Conservation (phyloP, 2,797 vertebrate genomes). For the Anabas testudineus region DNA sequence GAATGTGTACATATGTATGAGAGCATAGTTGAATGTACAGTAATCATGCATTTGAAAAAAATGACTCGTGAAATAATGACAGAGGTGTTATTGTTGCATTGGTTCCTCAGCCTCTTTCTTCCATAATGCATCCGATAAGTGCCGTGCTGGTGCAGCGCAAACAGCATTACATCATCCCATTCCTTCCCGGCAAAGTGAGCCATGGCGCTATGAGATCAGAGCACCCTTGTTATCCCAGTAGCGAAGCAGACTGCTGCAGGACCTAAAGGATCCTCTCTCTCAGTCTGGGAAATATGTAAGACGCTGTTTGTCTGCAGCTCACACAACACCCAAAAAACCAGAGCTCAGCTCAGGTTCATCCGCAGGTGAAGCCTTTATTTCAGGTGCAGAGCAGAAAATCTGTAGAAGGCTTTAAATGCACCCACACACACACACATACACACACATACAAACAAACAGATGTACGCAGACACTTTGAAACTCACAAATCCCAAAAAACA, state of each 20-base stretch:
- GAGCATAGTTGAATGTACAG: not conserved
- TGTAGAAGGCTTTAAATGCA: slow-evolving; percentile 40
- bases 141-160: slow-evolving; percentile 66
- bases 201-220: slow-evolving; percentile 77
- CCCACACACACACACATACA: slow-evolving; percentile 32
- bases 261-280: slow-evolving; percentile 67
- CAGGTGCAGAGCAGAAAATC: slow-evolving; percentile 61
- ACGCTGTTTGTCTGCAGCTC: slow-evolving; percentile 60
- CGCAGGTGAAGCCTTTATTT: slow-evolving; percentile 75
- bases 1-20: not conserved
- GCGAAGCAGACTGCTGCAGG: slow-evolving; percentile 73
- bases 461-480: slow-evolving; percentile 54
- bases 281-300: slow-evolving; percentile 58
- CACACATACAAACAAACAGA: slow-evolving; percentile 39
- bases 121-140: slow-evolving; percentile 71
- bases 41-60: slow-evolving; percentile 48
- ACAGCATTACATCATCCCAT: slow-evolving; percentile 84
- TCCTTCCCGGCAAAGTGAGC: slow-evolving; percentile 78
- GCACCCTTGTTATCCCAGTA: slow-evolving; percentile 66
- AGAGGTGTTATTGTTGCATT: slow-evolving; percentile 56
- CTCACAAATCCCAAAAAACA: slow-evolving; percentile 55
- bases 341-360: slow-evolving; percentile 67
- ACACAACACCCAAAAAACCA: slow-evolving; percentile 38
- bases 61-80: slow-evolving; percentile 46
- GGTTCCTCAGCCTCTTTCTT: slow-evolving; percentile 41